Conservation (phyloP, 2,113 vertebrate genomes). For the Platysternon megacephalum region DNA sequence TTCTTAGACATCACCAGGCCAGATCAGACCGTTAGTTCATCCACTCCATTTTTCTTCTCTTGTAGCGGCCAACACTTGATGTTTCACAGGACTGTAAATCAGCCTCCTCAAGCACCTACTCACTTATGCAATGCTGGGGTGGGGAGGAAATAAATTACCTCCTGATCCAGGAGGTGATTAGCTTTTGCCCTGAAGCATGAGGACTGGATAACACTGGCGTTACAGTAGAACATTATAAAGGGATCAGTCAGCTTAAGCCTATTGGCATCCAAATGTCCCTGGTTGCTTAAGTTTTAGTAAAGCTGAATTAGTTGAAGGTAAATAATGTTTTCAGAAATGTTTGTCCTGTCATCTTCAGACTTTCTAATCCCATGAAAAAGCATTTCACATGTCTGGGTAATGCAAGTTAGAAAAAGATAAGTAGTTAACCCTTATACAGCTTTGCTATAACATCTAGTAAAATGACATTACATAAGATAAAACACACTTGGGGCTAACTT, state of each 20-base stretch:
- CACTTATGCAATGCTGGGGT: not conserved
- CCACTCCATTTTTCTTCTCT: not conserved
- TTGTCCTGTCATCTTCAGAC: not conserved
- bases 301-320: not conserved
- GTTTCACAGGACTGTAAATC: not conserved
- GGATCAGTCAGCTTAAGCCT: not conserved
- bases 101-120: not conserved
- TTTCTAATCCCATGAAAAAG: not conserved
- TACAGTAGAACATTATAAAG: not conserved
- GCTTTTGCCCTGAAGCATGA: not conserved
- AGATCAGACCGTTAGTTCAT: not conserved
- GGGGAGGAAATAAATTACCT: not conserved
- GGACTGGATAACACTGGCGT: not conserved
- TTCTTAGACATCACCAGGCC: not conserved
- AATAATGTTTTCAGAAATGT: not conserved
- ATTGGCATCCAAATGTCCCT: not conserved
- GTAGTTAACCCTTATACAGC: not conserved
- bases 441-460: not conserved
- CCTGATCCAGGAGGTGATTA: not conserved
- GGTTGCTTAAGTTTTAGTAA: slow-evolving; percentile 25
- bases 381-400: not conserved
- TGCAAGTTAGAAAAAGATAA: not conserved
- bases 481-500: not conserved
- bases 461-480: not conserved
- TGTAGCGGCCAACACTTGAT: not conserved